A percentile compares a stretch with the other conserved stretches of the same genome.
Conservation (phyloP, 2,888 invertebrate species). For the Polyommatus iphigenia region DNA sequence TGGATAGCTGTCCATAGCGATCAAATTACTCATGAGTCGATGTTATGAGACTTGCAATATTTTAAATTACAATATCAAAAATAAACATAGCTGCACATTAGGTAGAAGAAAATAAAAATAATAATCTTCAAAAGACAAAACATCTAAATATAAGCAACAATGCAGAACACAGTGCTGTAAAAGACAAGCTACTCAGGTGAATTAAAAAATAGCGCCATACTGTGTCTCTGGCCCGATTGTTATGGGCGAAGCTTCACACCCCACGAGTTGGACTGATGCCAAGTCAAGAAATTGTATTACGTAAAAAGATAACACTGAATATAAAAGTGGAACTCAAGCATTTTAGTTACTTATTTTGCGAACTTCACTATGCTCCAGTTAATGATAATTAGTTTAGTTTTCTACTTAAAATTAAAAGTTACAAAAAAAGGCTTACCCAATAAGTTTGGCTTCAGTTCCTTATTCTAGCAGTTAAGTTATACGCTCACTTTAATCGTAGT, state of each 20-base stretch:
- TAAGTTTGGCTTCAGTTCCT: conserved; percentile 21
- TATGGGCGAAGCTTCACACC: conserved; percentile 18
- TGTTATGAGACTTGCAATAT: background rate
- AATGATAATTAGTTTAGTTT: background rate
- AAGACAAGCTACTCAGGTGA: conserved; percentile 28
- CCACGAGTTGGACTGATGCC: conserved; percentile 26
- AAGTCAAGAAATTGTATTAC: conserved; percentile 29
- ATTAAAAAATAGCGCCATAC: conserved; percentile 20
- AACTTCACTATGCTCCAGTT: background rate
- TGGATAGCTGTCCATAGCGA: background rate
- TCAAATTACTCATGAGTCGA: background rate
- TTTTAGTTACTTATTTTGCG: background rate
- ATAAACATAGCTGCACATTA: background rate
- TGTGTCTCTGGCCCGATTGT: conserved; percentile 7
- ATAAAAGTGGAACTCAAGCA: background rate
- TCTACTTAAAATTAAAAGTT: background rate
- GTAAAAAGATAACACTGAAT: conserved; percentile 18
- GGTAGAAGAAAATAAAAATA: background rate
- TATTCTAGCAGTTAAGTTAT: conserved; percentile 20
- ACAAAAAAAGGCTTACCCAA: conserved; percentile 23
- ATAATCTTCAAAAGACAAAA: background rate
- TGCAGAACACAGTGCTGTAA: background rate
- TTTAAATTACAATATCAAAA: background rate
- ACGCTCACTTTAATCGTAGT: conserved; percentile 31
- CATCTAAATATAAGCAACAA: conserved; percentile 11